phyloP scores from a whole-genome alignment of 37 sponge, comb jelly and placozoan genomes.

The Eunapius fragilis region DNA sequence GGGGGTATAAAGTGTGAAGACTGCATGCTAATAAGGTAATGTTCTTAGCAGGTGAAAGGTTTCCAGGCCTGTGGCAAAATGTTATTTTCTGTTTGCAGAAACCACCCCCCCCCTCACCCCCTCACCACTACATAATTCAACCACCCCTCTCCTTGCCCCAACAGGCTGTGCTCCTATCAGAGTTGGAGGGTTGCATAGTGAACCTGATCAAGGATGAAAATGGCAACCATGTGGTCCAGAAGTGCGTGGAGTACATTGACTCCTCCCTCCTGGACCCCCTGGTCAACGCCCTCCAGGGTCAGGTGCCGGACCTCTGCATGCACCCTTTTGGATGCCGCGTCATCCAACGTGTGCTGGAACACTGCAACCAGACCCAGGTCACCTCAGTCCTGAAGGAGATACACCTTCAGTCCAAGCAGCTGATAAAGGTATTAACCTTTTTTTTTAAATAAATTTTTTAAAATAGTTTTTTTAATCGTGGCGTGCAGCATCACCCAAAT shows the following conservation, averaged over 20 bases:
- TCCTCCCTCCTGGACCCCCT: slow-evolving; percentile 63
- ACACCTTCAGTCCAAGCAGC: slow-evolving; percentile 64
- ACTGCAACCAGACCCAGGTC: slow-evolving; percentile 82
- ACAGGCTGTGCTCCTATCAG: slow-evolving; percentile 71
- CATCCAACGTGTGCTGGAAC: slow-evolving; percentile 94
- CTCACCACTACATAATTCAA: background rate
- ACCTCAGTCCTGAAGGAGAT: slow-evolving; percentile 81
- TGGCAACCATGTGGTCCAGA: slow-evolving; percentile 98
- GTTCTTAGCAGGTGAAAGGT: no score
- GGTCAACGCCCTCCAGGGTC: slow-evolving; percentile 76
- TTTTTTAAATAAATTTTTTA: background rate
- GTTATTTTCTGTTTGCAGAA: no score
- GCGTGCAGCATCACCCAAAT: no score
- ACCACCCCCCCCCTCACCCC: background rate
- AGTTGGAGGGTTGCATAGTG: slow-evolving; percentile 88
- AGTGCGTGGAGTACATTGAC: slow-evolving; percentile 88
- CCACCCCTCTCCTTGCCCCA: background rate
- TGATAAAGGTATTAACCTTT: slow-evolving; percentile 63
- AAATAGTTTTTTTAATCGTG: no score
- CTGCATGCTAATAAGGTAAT: no score
- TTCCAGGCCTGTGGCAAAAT: no score
- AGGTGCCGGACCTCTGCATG: slow-evolving; percentile 82
- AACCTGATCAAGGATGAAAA: slow-evolving; percentile 93
- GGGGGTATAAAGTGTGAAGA: no score
- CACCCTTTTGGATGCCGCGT: slow-evolving; percentile 98